Conservation (phyloP, 2,113 vertebrate species). For the Heterotis niloticus region DNA sequence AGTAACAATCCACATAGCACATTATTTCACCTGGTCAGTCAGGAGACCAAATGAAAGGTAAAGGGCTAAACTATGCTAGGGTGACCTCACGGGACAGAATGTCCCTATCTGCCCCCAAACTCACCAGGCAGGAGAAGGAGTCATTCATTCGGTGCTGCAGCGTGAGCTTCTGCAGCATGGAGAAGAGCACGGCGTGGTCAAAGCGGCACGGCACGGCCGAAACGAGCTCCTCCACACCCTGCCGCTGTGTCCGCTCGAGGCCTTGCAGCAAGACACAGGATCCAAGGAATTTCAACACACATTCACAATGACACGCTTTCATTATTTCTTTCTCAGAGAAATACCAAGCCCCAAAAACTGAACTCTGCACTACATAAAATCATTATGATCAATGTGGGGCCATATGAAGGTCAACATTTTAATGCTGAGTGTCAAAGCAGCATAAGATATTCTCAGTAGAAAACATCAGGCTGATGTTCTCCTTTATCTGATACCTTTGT, state of each 20-base stretch:
- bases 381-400: too few relatives aligned
- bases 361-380: too few relatives aligned
- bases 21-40: too few relatives aligned
- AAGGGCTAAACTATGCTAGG: too few relatives aligned
- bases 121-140: slow-evolving; percentile 96
- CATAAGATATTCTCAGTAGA: too few relatives aligned
- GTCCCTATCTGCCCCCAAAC: slow-evolving; percentile 40
- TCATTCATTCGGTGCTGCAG: slow-evolving; percentile 92
- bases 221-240: slow-evolving; percentile 90
- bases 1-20: too few relatives aligned
- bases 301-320: not conserved
- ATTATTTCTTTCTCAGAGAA: not conserved
- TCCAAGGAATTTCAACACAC: not conserved
- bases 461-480: too few relatives aligned
- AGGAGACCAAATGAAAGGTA: too few relatives aligned
- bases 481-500: too few relatives aligned
- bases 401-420: too few relatives aligned
- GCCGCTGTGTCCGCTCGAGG: slow-evolving; percentile 81
- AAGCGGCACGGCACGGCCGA: slow-evolving; percentile 83
- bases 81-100: not conserved
- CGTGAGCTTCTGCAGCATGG: slow-evolving; percentile 82
- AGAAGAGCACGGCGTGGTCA: slow-evolving; percentile 83
- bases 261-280: slow-evolving; percentile 49
- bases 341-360: too few relatives aligned
- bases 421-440: too few relatives aligned